Evolutionary conservation across 1,140 invertebrate genomes (phyloP).

Genomic region (Pomacea maculata): DNA sequence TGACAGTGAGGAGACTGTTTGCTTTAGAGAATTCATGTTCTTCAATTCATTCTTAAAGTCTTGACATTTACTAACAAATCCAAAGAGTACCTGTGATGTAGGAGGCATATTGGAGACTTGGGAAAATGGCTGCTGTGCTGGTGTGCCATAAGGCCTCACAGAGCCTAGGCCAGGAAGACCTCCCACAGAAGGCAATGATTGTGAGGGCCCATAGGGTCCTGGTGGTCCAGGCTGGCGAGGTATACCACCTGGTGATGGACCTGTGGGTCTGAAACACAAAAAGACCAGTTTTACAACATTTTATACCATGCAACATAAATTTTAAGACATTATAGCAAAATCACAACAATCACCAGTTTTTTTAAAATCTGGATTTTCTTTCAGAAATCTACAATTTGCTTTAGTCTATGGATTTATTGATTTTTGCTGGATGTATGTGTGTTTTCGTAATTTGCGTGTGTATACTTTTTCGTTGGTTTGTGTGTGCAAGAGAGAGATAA

Average conservation of each 20-base stretch:
- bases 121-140: neutral
- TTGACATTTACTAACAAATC: neutral
- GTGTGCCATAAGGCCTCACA: slow-evolving; percentile 7
- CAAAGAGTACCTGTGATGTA: slow-evolving; percentile 17
- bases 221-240: slow-evolving; percentile 20
- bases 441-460: no score
- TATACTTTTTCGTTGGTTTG: no score
- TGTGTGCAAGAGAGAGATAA: no score
- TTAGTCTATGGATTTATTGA: no score
- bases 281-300: no score
- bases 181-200: slow-evolving; percentile 8
- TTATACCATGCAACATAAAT: neutral
- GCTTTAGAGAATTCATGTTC: neutral
- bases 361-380: neutral
- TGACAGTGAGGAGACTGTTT: neutral
- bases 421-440: no score
- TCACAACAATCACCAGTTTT: neutral
- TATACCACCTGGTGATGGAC: slow-evolving; percentile 9
- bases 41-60: neutral
- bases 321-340: neutral
- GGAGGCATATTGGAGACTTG: slow-evolving; percentile 23
- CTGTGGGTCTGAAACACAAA: neutral
- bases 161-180: neutral
- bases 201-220: slow-evolving; percentile 6
- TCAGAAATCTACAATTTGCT: no score